Base-by-base conservation (phyloP, 2,113 vertebrate genomes). In the Cariama cristata region DNA sequence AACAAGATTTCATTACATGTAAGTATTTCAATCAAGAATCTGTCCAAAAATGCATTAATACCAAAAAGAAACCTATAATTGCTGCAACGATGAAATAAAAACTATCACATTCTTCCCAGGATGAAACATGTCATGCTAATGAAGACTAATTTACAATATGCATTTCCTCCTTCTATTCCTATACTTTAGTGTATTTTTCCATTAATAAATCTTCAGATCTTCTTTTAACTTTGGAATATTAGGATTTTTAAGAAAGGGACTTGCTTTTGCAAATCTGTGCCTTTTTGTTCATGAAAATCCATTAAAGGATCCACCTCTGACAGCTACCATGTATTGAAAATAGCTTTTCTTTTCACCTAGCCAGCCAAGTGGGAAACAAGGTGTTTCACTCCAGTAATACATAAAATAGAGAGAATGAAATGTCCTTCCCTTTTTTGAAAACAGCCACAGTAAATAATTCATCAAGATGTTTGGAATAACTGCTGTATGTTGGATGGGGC, bases 101-200 rank as follows among this genome's bases (percentile, higher is more conserved):
- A 66, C 59, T 58, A 79, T 86, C 45, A n/a, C 24, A 28, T 82
- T 92, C 45, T 94, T 88, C 67, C 42, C 82, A 69, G 71, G 81
- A 85, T 64, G n/a, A 75, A 81, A 53, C 33, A 38, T 73, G 75
- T 55, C 63, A 86, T 62, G 45, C 28, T 90, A 75, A 88, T 68
- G 58, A 79, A 86, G 62, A 68, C 42, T 53, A 79, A 88, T 93
- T 90, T 93, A 92, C 5, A 38, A 79, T 35, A 71, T 56, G 50
- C 59, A 72, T 86, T 97, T 97, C 71, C 52, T 86, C 44, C n/a
- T 90, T 88, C 85, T 95, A 83, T 94, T 96, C n/a, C 40, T 93
- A 56, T 71, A 27, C 76, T 81, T 80, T 3, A 56, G 47, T 88
- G 92, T 95, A 86, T 96, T 94, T 92, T 95, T 81, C 74, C 89